A percentile compares a stretch with the other conserved stretches of the same genome.
Evolutionary conservation across 2,113 vertebrate genomes (phyloP).

Genomic region (Pangasianodon hypophthalmus): DNA sequence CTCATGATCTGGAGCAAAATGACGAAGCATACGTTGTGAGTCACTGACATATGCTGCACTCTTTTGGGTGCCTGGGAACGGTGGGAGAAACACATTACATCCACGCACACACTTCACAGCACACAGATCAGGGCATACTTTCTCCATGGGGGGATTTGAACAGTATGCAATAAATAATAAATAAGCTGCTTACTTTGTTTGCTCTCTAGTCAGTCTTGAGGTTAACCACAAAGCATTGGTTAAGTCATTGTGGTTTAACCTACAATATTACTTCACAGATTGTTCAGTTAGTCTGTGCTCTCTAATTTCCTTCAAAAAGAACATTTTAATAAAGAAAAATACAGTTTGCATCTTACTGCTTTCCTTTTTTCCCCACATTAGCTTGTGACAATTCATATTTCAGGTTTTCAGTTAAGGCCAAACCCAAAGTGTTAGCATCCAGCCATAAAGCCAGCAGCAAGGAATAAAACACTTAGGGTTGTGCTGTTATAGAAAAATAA

Average conservation of each 20-base stretch:
- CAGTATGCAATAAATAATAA: not conserved
- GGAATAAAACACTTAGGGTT: not conserved
- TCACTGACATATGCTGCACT: conserved; percentile 51
- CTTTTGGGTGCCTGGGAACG: conserved; percentile 53
- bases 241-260: not conserved
- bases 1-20: conserved; percentile 49
- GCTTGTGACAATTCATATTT: not conserved
- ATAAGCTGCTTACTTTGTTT: conserved; percentile 2
- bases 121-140: not conserved
- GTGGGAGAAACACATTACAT: conserved; percentile 38
- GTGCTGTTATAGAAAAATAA: not conserved
- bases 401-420: not conserved
- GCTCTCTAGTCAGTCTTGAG: not conserved
- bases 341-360: not conserved
- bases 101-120: conserved; percentile 21
- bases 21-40: conserved; percentile 51
- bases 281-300: not conserved
- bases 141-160: conserved; percentile 5
- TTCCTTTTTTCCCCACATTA: not conserved
- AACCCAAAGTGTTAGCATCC: not conserved
- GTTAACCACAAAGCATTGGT: not conserved
- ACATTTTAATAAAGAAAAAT: not conserved
- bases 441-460: not conserved
- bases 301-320: not conserved
- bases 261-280: not conserved